Evolutionary conservation across 2,113 vertebrate genomes (phyloP), one percentile per base, ranked within the genome.

Genomic region (Nasalis larvatus): DNA sequence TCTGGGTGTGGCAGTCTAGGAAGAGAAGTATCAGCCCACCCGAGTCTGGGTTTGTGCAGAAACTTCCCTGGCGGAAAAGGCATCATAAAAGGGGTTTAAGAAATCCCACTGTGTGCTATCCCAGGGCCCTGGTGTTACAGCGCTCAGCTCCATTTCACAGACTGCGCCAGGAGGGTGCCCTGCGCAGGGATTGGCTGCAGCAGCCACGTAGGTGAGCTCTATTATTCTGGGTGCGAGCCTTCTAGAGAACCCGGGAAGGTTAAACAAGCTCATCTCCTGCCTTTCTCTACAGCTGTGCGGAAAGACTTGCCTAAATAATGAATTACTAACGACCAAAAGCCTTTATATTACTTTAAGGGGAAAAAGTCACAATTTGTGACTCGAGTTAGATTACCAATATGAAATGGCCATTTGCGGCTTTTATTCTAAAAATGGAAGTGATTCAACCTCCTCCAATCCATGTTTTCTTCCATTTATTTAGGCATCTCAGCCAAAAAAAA

Each of bases 71-170:
- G 94, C 47, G n/a, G 49, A 98, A 97, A 78, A 86, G 89, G 23
- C 90, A 74, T 93, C 82, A 49, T 97, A 98, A 91, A 98, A 95
- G 89, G 77, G 89, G 93, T 85, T 88, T 69, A 37, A 93, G 95
- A 96, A 96, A 85, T 89, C 92, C 93, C 86, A 42, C 30, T 80
- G 96, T 78, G 88, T 93, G 69, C 18, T 82, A 96, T 95, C 54
- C 83, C 4, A 18, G 95, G 97, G 96, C 83, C 73, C 11, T 10
- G 60, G 42, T 0, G 0, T 49, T 2, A 2, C 6, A 6, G 76
- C 1, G 3, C 4, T 2, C 14, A 52, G 20, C 45, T 1, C 68
- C 16, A 10, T 6, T 13, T 27, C 77, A 7, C 30, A 25, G n/a
- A 20, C 18, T 14, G 0, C 0, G 0, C 69, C 11, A 13, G 11